A percentile compares a stretch with the other conserved stretches of the same genome.
Evolutionary conservation across 2,113 vertebrate species (phyloP).

Genomic region (Pelmatolapia mariae): DNA sequence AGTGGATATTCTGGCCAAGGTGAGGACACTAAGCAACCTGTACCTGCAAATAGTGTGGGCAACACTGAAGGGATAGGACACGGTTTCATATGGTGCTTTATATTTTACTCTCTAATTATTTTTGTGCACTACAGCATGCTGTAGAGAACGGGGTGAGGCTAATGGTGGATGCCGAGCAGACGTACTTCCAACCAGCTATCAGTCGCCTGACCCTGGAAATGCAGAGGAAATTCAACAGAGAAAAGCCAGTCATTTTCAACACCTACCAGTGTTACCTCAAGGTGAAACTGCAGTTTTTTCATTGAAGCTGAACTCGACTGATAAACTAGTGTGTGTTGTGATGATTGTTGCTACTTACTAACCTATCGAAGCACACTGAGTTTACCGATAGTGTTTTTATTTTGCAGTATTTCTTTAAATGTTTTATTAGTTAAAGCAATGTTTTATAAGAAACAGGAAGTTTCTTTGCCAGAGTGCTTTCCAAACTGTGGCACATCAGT

Average conservation of each 20-base stretch:
- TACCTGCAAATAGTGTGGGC: background rate
- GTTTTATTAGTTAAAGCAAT: background rate
- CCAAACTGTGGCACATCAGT: background rate
- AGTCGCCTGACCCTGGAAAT: conserved; percentile 85
- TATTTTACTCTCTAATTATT: background rate
- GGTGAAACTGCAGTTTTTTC: conserved; percentile 50
- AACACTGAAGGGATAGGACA: background rate
- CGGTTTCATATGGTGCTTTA: background rate
- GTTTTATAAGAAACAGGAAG: background rate
- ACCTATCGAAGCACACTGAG: background rate
- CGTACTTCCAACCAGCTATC: conserved; percentile 94
- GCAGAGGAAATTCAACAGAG: conserved; percentile 85
- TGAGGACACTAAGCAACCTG: conserved; percentile 25
- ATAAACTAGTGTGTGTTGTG: background rate
- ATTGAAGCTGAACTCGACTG: background rate
- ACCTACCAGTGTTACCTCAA: conserved; percentile 95
- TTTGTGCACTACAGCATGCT: conserved; percentile 73
- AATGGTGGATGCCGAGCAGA: conserved; percentile 95
- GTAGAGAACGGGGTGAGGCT: conserved; percentile 77
- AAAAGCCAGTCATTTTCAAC: conserved; percentile 84
- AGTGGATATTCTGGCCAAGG: conserved; percentile 85
- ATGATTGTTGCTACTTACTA: background rate
- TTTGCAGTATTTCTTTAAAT: background rate
- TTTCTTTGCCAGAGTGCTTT: background rate
- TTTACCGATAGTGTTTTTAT: background rate